Conservation (phyloP, 2,888 invertebrate species). For the Pediacus dermestoides region DNA sequence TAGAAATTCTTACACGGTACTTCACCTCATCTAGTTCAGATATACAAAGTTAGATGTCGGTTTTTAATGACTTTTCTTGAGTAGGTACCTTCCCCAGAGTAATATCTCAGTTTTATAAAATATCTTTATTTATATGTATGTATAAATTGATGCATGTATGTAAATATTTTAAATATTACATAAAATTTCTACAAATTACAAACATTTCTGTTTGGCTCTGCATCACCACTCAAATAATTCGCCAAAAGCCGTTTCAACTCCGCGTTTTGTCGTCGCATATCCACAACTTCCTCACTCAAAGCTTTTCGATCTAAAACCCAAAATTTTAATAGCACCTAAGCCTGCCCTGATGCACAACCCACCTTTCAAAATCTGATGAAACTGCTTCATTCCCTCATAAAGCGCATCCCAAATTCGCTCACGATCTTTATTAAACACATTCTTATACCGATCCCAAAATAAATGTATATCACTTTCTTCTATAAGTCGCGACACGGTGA, state of each 20-base stretch:
- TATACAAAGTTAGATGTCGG: too few relatives aligned
- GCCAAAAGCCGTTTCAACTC: conserved; percentile 66
- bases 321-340: conserved; percentile 5
- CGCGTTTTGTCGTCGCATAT: conserved; percentile 62
- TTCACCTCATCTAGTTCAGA: too few relatives aligned
- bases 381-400: conserved; percentile 60
- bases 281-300: conserved; percentile 62
- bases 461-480: conserved; percentile 56
- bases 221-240: conserved; percentile 58
- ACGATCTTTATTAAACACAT: conserved; percentile 59
- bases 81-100: too few relatives aligned
- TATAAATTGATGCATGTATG: too few relatives aligned
- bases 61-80: too few relatives aligned
- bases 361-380: conserved; percentile 64
- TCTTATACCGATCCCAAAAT: conserved; percentile 67
- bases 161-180: too few relatives aligned
- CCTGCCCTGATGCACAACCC: background rate
- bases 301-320: conserved; percentile 59
- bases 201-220: too few relatives aligned
- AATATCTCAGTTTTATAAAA: too few relatives aligned
- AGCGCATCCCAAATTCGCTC: conserved; percentile 70
- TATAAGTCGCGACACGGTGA: conserved; percentile 56
- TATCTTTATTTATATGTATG: too few relatives aligned
- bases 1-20: too few relatives aligned
- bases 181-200: too few relatives aligned